These are phyloP conservation scores for Kryptolebias marmoratus DNA, from an alignment of 2,113 vertebrate species.

Conservation along the genomic window DNA sequence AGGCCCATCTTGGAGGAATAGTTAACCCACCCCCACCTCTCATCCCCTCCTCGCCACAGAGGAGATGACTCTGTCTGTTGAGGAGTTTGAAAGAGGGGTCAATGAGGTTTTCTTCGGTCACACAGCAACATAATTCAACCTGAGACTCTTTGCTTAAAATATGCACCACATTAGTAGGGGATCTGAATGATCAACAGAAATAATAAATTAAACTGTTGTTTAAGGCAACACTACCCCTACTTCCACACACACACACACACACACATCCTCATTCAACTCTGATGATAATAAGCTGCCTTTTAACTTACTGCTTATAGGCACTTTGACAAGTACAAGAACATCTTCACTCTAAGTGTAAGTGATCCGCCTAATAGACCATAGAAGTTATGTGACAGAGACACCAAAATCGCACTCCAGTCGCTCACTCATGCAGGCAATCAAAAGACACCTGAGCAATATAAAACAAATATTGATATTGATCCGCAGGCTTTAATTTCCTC, in stretches of 20 bases:
- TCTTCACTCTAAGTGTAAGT: conserved; percentile 66
- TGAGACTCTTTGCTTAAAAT: conserved; percentile 11
- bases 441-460: conserved; percentile 71
- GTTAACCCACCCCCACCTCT: conserved; percentile 64
- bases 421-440: conserved; percentile 66
- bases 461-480: conserved; percentile 80
- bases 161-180: background rate
- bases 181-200: conserved; percentile 37
- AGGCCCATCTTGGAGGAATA: conserved; percentile 62
- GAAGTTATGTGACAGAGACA: conserved; percentile 67
- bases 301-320: conserved; percentile 50
- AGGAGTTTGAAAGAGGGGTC: conserved; percentile 64
- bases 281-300: conserved; percentile 55
- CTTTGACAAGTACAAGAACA: conserved; percentile 52
- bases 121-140: conserved; percentile 32
- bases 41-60: conserved; percentile 40
- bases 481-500: conserved; percentile 68
- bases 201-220: conserved; percentile 9
- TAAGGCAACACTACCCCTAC: conserved; percentile 13
- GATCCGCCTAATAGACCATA: conserved; percentile 64
- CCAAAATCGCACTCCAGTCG: conserved; percentile 57
- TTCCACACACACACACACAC: background rate
- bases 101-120: conserved; percentile 46
- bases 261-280: conserved; percentile 27
- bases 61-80: conserved; percentile 67